phyloP scores from a whole-genome alignment of 2,888 invertebrate genomes.

The Drosophila kanekoi region DNA sequence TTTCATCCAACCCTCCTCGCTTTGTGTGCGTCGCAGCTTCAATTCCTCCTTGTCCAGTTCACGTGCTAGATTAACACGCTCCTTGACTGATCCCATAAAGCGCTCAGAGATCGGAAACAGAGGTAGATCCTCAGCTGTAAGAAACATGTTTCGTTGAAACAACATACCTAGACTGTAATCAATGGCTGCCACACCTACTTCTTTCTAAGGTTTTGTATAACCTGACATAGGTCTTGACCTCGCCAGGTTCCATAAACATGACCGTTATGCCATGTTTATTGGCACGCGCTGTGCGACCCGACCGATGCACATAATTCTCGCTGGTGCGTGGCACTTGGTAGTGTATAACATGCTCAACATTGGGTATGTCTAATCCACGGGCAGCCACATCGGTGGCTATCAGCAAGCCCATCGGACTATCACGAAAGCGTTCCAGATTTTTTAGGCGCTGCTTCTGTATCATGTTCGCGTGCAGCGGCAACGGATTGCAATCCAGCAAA shows the following conservation, averaged over 20 bases:
- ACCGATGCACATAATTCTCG: constrained; percentile 98
- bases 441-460: constrained; percentile 96
- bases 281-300: constrained; percentile 98
- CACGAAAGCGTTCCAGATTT: constrained; percentile 95
- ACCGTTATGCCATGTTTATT: constrained; percentile 95
- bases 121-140: constrained; percentile 92
- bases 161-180: neutral
- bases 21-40: constrained; percentile 87
- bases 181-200: constrained; percentile 87
- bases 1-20: constrained; percentile 93
- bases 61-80: constrained; percentile 91
- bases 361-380: constrained; percentile 97
- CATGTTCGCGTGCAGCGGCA: constrained; percentile 95
- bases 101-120: constrained; percentile 91
- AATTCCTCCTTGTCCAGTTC: constrained; percentile 92
- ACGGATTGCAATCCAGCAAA: constrained; percentile 89
- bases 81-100: constrained; percentile 88
- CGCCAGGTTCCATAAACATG: constrained; percentile 95
- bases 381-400: constrained; percentile 99
- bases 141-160: neutral
- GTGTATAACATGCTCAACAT: constrained; percentile 97
- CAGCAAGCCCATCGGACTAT: constrained; percentile 90
- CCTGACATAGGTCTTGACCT: constrained; percentile 91
- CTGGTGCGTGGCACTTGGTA: constrained; percentile 98
- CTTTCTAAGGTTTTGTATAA: constrained; percentile 93